Base-by-base conservation (phyloP, 2,888 invertebrate genomes). In the Yponomeuta evonymella region DNA sequence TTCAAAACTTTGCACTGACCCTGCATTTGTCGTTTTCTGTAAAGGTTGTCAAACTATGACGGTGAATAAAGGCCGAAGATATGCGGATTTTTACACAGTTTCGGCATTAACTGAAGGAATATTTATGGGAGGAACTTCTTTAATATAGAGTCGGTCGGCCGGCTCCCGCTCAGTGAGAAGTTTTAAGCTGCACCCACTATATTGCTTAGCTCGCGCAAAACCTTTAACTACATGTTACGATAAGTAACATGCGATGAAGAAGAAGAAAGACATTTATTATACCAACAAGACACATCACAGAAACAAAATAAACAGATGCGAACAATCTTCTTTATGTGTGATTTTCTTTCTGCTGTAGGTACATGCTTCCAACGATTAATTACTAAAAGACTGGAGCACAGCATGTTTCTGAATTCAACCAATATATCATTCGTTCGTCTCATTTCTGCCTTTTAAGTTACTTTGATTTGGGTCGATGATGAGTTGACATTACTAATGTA, bases 61-160 rank as follows among this genome's bases (percentile, higher is more conserved):
- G 12, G 15, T 5, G 51, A 15, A 58, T 58, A 58, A 2, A n/a
- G 43, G 70, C 64, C 23, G 63, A 43, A 64, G 64, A 64, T 43
- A 43, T 33, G 23, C 71, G 66, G 79, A 69, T 81, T 81, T 81
- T 82, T 81, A 83, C 81, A 81, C 83, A 81, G 86, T 88, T 84
- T 82, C 85, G 76, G 83, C 84, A 86, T 86, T 85, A 89, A 82
- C 88, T 86, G 85, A 89, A 90, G 88, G 87, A 89, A 89, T 92
- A 93, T 93, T 93, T 93, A 93, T 93, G 82, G 88, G 85, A 75
- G 76, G 79, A 92, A 93, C 90, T 92, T 93, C 90, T 93, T 92
- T 92, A 93, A 93, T 93, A 93, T 91, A 86, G 79, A 84, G 76
- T 77, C 78, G 73, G 64, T 67, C 77, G 79, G 79, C 79, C 78